Conservation (phyloP, 1,140 invertebrate species). For the Euschistus heros region DNA sequence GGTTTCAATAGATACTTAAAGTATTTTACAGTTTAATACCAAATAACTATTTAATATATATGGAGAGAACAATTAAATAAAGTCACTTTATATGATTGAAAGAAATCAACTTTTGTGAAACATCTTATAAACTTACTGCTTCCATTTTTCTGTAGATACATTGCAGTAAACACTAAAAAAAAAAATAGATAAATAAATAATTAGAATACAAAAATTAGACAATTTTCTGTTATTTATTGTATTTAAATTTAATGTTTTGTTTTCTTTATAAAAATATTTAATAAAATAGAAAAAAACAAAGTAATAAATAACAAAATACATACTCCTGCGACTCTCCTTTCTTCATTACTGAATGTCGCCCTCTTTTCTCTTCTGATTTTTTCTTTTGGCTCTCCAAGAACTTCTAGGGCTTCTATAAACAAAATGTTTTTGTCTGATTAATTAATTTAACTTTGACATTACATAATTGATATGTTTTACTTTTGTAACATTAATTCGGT, state of each 20-base stretch:
- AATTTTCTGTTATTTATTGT: background rate
- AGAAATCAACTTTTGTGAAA: too few relatives aligned
- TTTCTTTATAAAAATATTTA: background rate
- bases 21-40: background rate
- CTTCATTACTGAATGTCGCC: slow-evolving; percentile 46
- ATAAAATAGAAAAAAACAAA: background rate
- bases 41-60: too few relatives aligned
- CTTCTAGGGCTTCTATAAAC: slow-evolving; percentile 38
- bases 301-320: slow-evolving; percentile 34
- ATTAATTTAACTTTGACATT: background rate
- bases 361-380: slow-evolving; percentile 41
- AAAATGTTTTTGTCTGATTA: background rate
- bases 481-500: too few relatives aligned
- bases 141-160: slow-evolving; percentile 56
- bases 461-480: too few relatives aligned
- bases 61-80: too few relatives aligned
- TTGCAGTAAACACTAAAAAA: slow-evolving; percentile 50
- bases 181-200: slow-evolving; percentile 23
- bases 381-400: slow-evolving; percentile 35
- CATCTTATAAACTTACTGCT: slow-evolving; percentile 45
- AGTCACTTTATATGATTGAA: too few relatives aligned
- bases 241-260: too few relatives aligned
- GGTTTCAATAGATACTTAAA: background rate
- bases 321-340: slow-evolving; percentile 50
- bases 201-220: too few relatives aligned